Evolutionary conservation across 2,113 vertebrate genomes (phyloP).

Genomic region (Halichoeres trimaculatus): DNA sequence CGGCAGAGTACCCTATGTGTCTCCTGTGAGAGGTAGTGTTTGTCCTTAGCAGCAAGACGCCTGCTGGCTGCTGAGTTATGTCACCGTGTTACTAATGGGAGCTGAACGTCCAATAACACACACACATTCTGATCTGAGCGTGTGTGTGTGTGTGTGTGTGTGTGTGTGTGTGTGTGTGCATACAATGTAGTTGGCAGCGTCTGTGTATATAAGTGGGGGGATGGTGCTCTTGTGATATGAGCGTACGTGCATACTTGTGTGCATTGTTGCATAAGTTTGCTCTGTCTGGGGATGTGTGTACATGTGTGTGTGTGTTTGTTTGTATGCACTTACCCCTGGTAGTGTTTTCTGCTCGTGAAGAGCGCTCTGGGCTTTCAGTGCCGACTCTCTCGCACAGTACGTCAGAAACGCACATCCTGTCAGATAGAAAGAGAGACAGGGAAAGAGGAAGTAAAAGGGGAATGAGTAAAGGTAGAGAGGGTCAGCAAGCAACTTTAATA

Average conservation of each 20-base stretch:
- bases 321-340: conserved; percentile 87
- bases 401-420: conserved; percentile 94
- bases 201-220: conserved; percentile 19
- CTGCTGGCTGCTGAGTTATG: conserved; percentile 75
- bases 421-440: conserved; percentile 47
- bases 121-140: conserved; percentile 39
- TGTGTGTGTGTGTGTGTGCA: neutral
- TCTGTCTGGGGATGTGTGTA: conserved; percentile 46
- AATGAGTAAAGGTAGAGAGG: conserved; percentile 33
- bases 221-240: conserved; percentile 2
- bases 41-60: conserved; percentile 74
- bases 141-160: no score
- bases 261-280: conserved; percentile 41
- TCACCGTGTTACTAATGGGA: conserved; percentile 74
- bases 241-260: conserved; percentile 23
- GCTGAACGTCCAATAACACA: conserved; percentile 52
- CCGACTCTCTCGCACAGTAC: conserved; percentile 92
- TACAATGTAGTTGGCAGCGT: conserved; percentile 19
- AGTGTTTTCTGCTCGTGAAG: conserved; percentile 94
- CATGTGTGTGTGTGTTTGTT: conserved; percentile 21
- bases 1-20: conserved; percentile 53
- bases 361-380: conserved; percentile 93
- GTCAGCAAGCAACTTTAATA: conserved; percentile 39
- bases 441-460: conserved; percentile 13
- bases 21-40: conserved; percentile 66